These are phyloP conservation scores for Kryptolebias marmoratus DNA, from an alignment of 2,113 vertebrate genomes.

Conservation along the genomic window DNA sequence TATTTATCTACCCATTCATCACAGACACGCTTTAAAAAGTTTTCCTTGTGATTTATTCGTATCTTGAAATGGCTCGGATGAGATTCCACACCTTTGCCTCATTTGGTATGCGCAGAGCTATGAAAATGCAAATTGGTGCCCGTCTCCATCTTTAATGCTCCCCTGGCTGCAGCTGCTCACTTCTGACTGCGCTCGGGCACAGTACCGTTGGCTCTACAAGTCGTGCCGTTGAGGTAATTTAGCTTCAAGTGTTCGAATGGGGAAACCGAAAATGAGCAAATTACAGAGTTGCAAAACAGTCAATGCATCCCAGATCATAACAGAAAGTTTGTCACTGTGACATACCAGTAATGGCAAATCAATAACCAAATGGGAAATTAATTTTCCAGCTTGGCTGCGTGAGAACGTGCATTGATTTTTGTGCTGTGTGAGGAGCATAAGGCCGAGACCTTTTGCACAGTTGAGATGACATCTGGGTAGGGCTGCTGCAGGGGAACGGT, in stretches of 20 bases:
- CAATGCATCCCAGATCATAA: not conserved
- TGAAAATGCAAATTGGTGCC: slow-evolving; percentile 1
- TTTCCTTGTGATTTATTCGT: not conserved
- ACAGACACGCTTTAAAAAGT: too few relatives aligned
- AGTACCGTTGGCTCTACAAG: too few relatives aligned
- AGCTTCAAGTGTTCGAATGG: too few relatives aligned
- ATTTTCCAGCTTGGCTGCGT: too few relatives aligned
- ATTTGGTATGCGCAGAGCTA: slow-evolving; percentile 13
- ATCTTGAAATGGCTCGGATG: not conserved
- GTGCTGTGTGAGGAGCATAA: too few relatives aligned
- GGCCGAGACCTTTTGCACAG: too few relatives aligned
- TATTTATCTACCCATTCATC: not conserved
- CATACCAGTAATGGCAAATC: not conserved
- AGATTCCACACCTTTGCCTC: not conserved
- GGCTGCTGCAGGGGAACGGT: too few relatives aligned
- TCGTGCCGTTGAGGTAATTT: too few relatives aligned
- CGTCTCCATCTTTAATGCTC: not conserved
- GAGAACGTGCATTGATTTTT: too few relatives aligned
- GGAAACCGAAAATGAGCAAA: not conserved
- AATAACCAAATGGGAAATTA: too few relatives aligned
- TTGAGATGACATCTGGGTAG: too few relatives aligned
- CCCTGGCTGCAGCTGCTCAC: not conserved
- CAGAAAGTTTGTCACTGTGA: not conserved
- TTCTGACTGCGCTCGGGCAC: not conserved
- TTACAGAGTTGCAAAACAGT: not conserved